Percentiles rank a stretch among this genome's conserved stretches.
Conservation (phyloP, 2,113 vertebrate species). For the Alosa alosa region DNA sequence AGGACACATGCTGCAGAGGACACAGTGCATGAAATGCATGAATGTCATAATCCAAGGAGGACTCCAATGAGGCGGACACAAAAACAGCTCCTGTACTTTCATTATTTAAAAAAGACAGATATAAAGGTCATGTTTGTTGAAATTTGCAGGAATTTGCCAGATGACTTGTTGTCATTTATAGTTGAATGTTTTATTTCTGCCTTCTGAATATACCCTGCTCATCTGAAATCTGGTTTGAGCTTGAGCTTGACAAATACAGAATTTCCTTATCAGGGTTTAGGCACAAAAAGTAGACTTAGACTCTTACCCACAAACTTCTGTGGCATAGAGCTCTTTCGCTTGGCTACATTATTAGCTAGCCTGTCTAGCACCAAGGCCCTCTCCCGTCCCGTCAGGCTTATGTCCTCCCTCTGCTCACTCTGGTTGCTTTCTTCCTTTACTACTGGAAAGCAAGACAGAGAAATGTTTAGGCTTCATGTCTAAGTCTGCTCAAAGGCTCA, state of each 20-base stretch:
- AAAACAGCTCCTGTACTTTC: neutral
- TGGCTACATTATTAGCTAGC: conserved; percentile 99
- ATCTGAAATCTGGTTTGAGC: neutral
- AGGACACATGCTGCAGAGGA: neutral
- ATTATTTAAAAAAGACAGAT: neutral
- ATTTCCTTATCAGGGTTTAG: conserved; percentile 39
- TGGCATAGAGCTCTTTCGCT: conserved; percentile 99
- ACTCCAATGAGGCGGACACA: neutral
- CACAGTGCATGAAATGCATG: neutral
- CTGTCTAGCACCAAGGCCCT: conserved; percentile 98
- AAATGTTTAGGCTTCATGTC: neutral
- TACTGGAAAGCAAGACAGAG: conserved; percentile 92
- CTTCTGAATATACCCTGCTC: neutral
- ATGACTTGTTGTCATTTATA: neutral
- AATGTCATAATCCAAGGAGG: neutral
- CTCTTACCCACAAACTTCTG: conserved; percentile 99
- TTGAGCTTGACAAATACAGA: conserved; percentile 9
- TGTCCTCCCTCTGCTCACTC: conserved; percentile 96
- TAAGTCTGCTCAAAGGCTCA: neutral
- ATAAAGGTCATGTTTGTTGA: neutral
- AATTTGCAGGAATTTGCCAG: too few species aligned
- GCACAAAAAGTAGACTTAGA: conserved; percentile 84
- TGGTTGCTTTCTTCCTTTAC: conserved; percentile 98
- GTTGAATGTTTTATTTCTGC: neutral
- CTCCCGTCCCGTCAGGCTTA: conserved; percentile 93